phyloP scores from a whole-genome alignment of 2,888 invertebrate genomes.

The Conus canariensis region DNA sequence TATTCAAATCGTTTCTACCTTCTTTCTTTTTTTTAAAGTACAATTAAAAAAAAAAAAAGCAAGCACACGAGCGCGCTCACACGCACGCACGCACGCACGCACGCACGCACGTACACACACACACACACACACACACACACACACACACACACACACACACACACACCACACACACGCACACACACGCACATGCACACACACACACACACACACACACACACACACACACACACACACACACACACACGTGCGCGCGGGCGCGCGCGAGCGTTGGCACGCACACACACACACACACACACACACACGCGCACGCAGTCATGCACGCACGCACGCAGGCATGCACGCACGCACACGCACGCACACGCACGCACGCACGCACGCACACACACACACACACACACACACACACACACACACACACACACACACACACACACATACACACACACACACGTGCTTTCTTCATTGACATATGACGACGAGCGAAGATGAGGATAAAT shows the following conservation, averaged over 20 bases:
- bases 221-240: background rate
- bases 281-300: background rate
- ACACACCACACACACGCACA: background rate
- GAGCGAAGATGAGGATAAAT: no score
- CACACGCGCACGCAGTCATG: background rate
- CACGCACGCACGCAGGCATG: background rate
- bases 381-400: background rate
- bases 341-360: background rate
- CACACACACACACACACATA: slow-evolving; percentile 7
- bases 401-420: background rate
- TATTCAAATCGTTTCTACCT: no score
- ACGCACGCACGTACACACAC: no score
- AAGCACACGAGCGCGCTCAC: no score
- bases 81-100: no score
- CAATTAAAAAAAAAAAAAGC: no score
- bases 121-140: background rate
- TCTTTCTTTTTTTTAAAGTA: no score
- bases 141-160: background rate
- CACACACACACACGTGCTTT: background rate
- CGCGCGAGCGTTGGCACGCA: no score
- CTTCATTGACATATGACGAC: background rate
- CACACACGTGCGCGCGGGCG: no score
- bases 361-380: background rate
- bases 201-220: background rate
- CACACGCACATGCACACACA: background rate